Evolutionary conservation across 2,113 vertebrate genomes (phyloP), one percentile per base, ranked within the genome.

Genomic region (Alethe castanea): DNA sequence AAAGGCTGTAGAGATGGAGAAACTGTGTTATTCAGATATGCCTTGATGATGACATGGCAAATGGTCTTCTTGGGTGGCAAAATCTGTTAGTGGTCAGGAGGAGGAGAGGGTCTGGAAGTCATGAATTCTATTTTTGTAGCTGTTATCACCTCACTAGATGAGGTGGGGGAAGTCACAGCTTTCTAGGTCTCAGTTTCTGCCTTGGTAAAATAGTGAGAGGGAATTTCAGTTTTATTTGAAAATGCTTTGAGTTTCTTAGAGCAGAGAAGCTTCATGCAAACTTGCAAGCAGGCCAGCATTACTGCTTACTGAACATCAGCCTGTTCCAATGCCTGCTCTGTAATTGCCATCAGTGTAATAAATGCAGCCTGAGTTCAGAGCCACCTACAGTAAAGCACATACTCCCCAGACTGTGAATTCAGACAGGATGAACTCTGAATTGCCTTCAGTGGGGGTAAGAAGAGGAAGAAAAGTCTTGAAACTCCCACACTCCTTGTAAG

Each of bases 121-220:
- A 86, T 22, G 47, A 71, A 52, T 93, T 93, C 93, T 96, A 96
- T 97, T 97, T 96, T 83, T 95, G 95, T 90, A 74, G 50, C 70
- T 86, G 90, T 95, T 96, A 96, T 74, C 95, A 52, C 85, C 80
- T 81, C 19, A 24, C 67, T 74, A 36, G 69, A 64, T 50, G 92
- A 94, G 40, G 60, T 88, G 72, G 73, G 44, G 61, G 40, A 91
- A 94, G 69, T 57, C 71, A 90, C 24, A 86, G 67, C 66, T 83
- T 81, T 88, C 84, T n/a, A 19, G 24, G 25, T 86, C 72, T 86
- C 64, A 65, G 65, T 57, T 52, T 84, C 72, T 91, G 57, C 60
- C 33, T 95, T 74, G 84, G 53, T 36, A 42, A 81, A 86, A 60
- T 2, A 60, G n/a, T 3, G 36, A 88, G 14, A 45, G 31, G 12